Conservation (phyloP, 2,113 vertebrate species). For the Telmatochromis sp. region DNA sequence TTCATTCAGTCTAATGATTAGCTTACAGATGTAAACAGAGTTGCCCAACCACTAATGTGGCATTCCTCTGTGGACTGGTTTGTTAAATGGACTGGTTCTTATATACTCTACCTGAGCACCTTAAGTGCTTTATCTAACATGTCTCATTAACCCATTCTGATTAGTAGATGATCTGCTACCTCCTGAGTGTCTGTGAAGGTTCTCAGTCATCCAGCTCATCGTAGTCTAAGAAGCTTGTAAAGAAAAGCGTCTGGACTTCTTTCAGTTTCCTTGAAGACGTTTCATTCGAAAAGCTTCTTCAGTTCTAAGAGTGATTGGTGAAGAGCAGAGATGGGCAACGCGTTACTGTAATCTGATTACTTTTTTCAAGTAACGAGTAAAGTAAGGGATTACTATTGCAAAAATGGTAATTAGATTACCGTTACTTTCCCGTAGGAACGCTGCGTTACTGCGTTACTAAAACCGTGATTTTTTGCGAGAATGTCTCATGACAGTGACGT, state of each 20-base stretch:
- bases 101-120: not conserved
- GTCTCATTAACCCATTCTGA: not conserved
- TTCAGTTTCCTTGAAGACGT: not conserved
- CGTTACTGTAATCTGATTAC: too few species aligned
- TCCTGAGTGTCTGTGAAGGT: not conserved
- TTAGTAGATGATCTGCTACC: not conserved
- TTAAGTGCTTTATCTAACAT: accelerated
- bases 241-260: accelerated
- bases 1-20: not conserved
- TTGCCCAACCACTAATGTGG: not conserved
- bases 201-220: not conserved
- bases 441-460: too few species aligned
- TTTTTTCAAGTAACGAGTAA: too few species aligned
- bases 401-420: too few species aligned
- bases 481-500: too few species aligned
- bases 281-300: not conserved
- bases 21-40: not conserved
- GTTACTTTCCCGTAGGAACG: too few species aligned
- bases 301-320: not conserved
- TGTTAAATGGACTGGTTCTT: not conserved
- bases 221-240: not conserved
- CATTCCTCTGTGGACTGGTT: not conserved
- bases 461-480: too few species aligned
- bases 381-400: too few species aligned
- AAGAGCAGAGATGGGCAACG: too few species aligned